Conservation (phyloP, 2,113 vertebrate genomes). For the Hydrolagus affinis region DNA sequence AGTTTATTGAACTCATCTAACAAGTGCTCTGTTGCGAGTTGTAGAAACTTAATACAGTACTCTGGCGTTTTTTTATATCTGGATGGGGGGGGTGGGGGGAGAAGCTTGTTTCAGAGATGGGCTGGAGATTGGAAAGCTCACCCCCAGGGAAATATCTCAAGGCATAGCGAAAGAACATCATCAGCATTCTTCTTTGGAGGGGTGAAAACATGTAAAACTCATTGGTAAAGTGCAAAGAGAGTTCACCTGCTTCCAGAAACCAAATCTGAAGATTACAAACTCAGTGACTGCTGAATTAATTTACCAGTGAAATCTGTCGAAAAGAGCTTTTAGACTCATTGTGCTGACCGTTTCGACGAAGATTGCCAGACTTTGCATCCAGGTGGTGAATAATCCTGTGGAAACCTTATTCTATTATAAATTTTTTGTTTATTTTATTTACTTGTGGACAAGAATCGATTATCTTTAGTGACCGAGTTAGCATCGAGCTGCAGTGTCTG, state of each 20-base stretch:
- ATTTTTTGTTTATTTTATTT: no score
- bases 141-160: neutral
- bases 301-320: no score
- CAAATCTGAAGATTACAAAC: no score
- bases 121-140: neutral
- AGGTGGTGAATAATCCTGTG: no score
- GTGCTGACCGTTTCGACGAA: no score
- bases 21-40: neutral
- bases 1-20: neutral
- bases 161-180: neutral
- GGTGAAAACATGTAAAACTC: neutral
- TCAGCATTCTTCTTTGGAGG: neutral
- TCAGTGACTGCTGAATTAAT: no score
- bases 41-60: neutral
- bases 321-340: no score
- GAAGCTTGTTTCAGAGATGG: neutral
- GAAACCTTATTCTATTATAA: no score
- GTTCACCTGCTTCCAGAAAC: no score
- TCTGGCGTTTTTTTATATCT: neutral
- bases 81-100: neutral
- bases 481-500: neutral
- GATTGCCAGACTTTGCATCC: no score
- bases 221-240: neutral
- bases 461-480: no score
- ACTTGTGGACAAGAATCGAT: no score